Conservation (phyloP, 2,888 invertebrate genomes). For the Agrotis ipsilon region DNA sequence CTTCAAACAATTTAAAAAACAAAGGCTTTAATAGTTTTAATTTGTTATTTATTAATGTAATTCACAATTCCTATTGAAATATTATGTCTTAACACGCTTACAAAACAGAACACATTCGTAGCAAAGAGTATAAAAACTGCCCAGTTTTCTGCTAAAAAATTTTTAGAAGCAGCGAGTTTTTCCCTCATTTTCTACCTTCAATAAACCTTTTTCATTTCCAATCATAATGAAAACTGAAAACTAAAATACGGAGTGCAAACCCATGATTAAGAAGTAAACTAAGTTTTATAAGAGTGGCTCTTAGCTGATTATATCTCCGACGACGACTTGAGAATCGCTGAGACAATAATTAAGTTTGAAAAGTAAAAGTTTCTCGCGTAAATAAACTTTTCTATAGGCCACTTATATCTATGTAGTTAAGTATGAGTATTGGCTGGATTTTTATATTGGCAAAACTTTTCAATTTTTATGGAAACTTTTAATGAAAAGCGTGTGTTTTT, state of each 20-base stretch:
- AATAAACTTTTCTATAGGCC: constrained; percentile 28
- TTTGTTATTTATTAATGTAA: too few species aligned
- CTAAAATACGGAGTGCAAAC: constrained; percentile 47
- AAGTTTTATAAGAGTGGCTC: constrained; percentile 25
- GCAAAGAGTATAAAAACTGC: too few species aligned
- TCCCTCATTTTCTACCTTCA: not conserved
- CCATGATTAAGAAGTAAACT: constrained; percentile 28
- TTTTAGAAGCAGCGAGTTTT: too few species aligned
- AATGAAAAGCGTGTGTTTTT: not conserved
- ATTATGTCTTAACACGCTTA: too few species aligned
- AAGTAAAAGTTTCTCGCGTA: constrained; percentile 34
- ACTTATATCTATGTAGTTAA: constrained; percentile 19
- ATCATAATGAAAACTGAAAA: constrained; percentile 22
- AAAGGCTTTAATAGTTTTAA: too few species aligned
- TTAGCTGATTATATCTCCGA: constrained; percentile 53
- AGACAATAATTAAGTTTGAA: constrained; percentile 53
- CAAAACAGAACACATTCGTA: too few species aligned
- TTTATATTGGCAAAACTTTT: not conserved
- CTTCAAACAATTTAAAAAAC: too few species aligned
- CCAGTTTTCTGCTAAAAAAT: too few species aligned
- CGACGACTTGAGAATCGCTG: constrained; percentile 25
- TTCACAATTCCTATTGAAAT: too few species aligned
- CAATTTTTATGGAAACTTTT: not conserved
- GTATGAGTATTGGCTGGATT: not conserved
- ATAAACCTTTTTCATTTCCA: not conserved